These are phyloP conservation scores for Anhinga rufa DNA, from an alignment of 2,113 vertebrate genomes.

Conservation along the genomic window DNA sequence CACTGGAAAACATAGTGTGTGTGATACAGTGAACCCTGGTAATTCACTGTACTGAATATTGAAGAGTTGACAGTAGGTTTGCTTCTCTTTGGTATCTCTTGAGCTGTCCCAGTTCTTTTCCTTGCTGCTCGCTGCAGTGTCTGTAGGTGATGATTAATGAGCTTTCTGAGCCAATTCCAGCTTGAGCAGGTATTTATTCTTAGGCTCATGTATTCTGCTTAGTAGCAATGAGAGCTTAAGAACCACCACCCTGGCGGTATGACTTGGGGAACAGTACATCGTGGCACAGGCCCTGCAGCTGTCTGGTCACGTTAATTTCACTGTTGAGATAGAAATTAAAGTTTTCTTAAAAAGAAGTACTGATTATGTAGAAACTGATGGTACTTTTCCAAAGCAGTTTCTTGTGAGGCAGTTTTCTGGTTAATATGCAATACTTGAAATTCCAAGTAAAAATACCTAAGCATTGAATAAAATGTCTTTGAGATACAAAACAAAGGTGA, in stretches of 20 bases:
- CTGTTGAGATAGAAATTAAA: background rate
- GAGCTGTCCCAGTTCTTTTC: background rate
- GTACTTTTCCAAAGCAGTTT: background rate
- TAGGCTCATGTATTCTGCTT: background rate
- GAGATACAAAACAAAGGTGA: background rate
- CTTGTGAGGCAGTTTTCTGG: background rate
- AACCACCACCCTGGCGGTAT: background rate
- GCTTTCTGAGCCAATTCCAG: background rate
- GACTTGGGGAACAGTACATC: background rate
- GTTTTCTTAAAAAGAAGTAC: background rate
- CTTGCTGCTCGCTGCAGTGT: background rate
- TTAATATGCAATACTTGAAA: background rate
- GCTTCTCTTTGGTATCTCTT: background rate
- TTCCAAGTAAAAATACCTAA: background rate
- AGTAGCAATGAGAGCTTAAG: background rate
- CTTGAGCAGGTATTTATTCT: background rate
- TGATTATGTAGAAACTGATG: background rate
- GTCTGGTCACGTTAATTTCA: background rate
- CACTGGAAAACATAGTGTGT: background rate
- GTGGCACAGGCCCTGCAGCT: background rate
- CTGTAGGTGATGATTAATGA: background rate
- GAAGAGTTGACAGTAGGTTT: background rate
- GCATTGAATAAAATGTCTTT: background rate
- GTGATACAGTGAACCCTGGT: background rate
- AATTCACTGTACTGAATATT: background rate